Percentiles rank a stretch among this genome's conserved stretches.
phyloP scores from a whole-genome alignment of 2,888 invertebrate species.

The Chamaedrilus cognettii region DNA sequence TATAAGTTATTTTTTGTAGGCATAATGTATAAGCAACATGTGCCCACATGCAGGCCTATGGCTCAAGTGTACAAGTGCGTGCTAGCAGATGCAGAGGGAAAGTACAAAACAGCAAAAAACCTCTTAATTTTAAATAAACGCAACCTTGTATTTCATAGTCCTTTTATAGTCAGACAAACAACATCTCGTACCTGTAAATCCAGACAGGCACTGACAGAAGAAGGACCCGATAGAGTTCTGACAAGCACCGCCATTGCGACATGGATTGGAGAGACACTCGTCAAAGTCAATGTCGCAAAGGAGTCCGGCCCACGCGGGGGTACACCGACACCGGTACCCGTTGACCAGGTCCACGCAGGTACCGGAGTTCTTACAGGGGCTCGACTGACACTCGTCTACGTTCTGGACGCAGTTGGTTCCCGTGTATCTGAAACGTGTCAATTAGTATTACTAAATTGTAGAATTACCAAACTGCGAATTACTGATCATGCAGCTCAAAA shows the following conservation, averaged over 20 bases:
- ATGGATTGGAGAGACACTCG: constrained; percentile 78
- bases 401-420: constrained; percentile 57
- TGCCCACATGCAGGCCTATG: too few species aligned
- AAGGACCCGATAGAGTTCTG: constrained; percentile 18
- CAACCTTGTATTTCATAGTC: too few species aligned
- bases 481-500: background rate
- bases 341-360: constrained; percentile 69
- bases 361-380: constrained; percentile 58
- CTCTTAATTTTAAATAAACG: too few species aligned
- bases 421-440: constrained; percentile 14
- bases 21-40: too few species aligned
- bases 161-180: too few species aligned
- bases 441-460: too few species aligned
- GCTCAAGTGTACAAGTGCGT: too few species aligned
- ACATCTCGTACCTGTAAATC: constrained; percentile 26
- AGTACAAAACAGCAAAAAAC: too few species aligned
- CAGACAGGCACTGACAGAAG: constrained; percentile 24
- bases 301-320: constrained; percentile 47
- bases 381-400: constrained; percentile 33
- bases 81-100: too few species aligned
- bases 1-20: too few species aligned
- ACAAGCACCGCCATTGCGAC: constrained; percentile 70
- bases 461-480: background rate
- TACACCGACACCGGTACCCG: constrained; percentile 61
- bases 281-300: constrained; percentile 76